Evolutionary conservation across 1,140 invertebrate species (phyloP).

Genomic region (Eulimnadia texana): DNA sequence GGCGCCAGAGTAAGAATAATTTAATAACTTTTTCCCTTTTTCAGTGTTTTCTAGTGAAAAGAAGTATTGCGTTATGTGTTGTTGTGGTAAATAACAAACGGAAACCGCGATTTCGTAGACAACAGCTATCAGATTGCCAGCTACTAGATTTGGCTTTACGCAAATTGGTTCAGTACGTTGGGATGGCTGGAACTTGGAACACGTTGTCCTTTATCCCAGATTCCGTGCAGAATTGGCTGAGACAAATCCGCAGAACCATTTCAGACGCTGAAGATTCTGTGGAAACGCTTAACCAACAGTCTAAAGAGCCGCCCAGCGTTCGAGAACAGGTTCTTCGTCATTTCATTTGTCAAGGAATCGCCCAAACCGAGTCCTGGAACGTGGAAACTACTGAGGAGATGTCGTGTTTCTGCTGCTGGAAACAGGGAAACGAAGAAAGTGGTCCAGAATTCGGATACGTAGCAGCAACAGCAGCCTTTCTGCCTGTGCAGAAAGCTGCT

Average conservation of each 20-base stretch:
- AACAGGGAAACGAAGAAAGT: not conserved
- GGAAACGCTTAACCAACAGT: not conserved
- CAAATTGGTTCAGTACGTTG: not conserved
- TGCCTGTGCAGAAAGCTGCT: too few relatives aligned
- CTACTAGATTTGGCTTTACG: too few relatives aligned
- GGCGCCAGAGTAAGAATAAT: conserved; percentile 28
- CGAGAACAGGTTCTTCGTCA: not conserved
- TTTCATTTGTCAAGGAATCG: not conserved
- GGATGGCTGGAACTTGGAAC: not conserved
- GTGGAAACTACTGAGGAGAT: not conserved
- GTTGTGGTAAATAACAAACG: too few relatives aligned
- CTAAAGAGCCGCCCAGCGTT: not conserved
- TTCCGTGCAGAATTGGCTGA: not conserved
- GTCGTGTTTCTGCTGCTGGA: not conserved
- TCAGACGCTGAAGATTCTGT: not conserved
- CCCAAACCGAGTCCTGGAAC: not conserved
- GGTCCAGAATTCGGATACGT: not conserved
- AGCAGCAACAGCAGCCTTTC: not conserved
- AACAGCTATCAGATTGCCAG: too few relatives aligned
- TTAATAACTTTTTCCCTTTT: not conserved
- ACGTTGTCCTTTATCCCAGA: not conserved
- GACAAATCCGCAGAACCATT: not conserved
- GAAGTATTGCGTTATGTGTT: too few relatives aligned
- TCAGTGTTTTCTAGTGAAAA: not conserved
- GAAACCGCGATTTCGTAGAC: too few relatives aligned